Percentiles rank a stretch among this genome's conserved stretches.
phyloP scores from a whole-genome alignment of 2,113 vertebrate genomes.

The Amphiprion ocellaris region DNA sequence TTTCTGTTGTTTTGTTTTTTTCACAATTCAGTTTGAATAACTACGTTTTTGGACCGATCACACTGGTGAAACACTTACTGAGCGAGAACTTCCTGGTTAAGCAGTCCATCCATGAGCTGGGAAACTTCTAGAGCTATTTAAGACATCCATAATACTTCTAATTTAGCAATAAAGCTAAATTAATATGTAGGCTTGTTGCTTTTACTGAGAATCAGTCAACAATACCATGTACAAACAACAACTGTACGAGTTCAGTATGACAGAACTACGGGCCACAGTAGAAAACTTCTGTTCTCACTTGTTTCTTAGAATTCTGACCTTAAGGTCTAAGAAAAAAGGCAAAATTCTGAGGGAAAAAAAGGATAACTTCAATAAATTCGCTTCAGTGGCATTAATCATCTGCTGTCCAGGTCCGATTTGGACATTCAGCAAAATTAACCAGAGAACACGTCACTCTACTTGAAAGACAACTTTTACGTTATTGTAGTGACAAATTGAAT shows the following conservation, averaged over 20 bases:
- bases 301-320: no score
- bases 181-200: neutral
- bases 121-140: neutral
- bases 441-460: conserved; percentile 27
- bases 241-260: neutral
- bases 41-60: no score
- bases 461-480: conserved; percentile 1
- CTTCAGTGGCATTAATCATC: no score
- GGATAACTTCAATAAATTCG: no score
- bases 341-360: no score
- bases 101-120: no score
- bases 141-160: neutral
- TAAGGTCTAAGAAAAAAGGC: no score
- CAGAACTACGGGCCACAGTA: no score
- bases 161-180: conserved; percentile 1
- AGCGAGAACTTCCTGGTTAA: no score
- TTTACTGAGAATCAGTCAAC: neutral
- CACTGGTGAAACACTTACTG: no score
- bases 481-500: neutral
- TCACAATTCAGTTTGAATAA: no score
- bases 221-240: neutral
- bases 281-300: no score
- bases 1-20: neutral
- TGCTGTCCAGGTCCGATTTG: neutral
- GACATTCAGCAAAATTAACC: neutral